Percentiles rank a stretch among this genome's conserved stretches.
Conservation (phyloP, 2,888 invertebrate species). For the Morpho achilles region DNA sequence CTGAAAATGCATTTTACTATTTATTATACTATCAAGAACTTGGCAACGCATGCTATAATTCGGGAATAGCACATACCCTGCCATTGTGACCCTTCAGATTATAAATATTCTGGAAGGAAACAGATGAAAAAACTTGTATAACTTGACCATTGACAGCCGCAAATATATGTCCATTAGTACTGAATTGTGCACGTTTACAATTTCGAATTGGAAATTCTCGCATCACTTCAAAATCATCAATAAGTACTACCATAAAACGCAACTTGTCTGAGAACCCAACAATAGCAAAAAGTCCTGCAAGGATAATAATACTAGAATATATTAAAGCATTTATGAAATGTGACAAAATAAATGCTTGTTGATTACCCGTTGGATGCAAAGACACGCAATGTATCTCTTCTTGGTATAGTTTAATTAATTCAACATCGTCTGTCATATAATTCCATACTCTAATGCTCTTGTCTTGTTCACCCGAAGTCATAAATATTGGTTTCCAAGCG, state of each 20-base stretch:
- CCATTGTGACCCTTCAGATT: conserved; percentile 91
- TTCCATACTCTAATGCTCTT: conserved; percentile 95
- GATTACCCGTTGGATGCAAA: conserved; percentile 81
- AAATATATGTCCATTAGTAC: conserved; percentile 92
- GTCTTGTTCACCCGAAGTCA: conserved; percentile 89
- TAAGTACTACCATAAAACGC: conserved; percentile 90
- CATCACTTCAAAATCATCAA: conserved; percentile 90
- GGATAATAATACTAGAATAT: not conserved
- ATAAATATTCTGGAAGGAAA: conserved; percentile 86
- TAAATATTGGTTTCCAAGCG: conserved; percentile 93
- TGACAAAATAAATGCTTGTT: not conserved
- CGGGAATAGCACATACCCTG: conserved; percentile 60
- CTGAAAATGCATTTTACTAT: conserved; percentile 37
- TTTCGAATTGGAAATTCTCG: conserved; percentile 86
- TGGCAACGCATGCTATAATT: not conserved
- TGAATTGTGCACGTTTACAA: conserved; percentile 89
- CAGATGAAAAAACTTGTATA: conserved; percentile 91
- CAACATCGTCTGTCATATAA: conserved; percentile 89
- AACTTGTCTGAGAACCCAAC: conserved; percentile 95
- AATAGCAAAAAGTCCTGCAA: conserved; percentile 88
- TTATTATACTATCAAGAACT: too few relatives aligned
- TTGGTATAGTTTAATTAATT: conserved; percentile 88
- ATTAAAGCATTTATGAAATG: not conserved
- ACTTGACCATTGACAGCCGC: conserved; percentile 92
- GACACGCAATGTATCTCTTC: conserved; percentile 90